Base-by-base conservation (phyloP, 2,888 invertebrate genomes). In the Drosophila phalerata region DNA sequence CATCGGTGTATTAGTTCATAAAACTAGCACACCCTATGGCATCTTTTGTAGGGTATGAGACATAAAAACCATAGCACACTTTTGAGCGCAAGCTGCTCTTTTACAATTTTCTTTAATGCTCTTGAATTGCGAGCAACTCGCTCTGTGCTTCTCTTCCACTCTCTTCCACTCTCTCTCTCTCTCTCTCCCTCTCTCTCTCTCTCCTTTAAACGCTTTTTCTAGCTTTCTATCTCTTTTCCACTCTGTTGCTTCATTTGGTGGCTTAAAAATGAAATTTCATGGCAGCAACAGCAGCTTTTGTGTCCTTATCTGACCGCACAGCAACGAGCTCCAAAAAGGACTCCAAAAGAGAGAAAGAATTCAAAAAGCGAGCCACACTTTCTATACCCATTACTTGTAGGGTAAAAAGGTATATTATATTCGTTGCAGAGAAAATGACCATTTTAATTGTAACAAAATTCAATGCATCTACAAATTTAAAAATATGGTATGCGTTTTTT, bases 211-310 rank as follows among this genome's bases (percentile, higher is more conserved):
- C 19, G 10, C 8, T 42, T 9, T n/a, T 6, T 4, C 3, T n/a
- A 15, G 13, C 11, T 25, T 34, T 9, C 37, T 25, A 1, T n/a
- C 17, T 42, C 42, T 11, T 11, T 34, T 4, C 1, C 34, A 17
- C 32, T 5, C 34, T 34, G 37, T 47, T 22, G 15, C 71, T 45
- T 69, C 43, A 63, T 63, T 63, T 63, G 56, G 22, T 38, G 42
- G 58, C 37, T 69, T 68, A 57, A 63, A 68, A 63, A 38, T 53
- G 30, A 55, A 62, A 62, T 66, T 62, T 67, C 47, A 66, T 62
- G 56, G 61, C 64, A 63, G 61, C 43, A 34, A 22, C 30, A 42
- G 19, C 40, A 19, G 25, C 42, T 38, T 51, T 61, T 65, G 65
- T 58, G 37, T 22, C 45, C 43, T 58, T 58, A 58, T 65, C 58